Conservation (phyloP, 2,113 vertebrate species). For the Lipophrys pholis region DNA sequence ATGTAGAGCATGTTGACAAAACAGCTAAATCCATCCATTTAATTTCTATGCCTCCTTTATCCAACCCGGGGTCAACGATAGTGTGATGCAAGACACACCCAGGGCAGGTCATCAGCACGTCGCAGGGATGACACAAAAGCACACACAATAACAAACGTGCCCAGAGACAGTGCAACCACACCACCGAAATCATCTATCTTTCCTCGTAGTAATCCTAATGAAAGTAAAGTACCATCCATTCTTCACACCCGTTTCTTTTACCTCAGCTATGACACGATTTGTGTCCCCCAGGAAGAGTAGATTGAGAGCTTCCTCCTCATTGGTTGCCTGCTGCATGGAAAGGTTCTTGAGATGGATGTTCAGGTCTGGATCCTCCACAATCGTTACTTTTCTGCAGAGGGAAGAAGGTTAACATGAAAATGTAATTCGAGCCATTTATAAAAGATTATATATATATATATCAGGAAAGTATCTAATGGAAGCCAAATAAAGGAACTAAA, state of each 20-base stretch:
- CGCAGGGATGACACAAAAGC: no score
- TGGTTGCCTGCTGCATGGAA: slow-evolving; percentile 90
- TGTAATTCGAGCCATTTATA: neutral
- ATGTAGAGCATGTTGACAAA: neutral
- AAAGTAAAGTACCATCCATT: no score
- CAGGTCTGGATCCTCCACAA: slow-evolving; percentile 94
- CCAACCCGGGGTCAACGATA: no score
- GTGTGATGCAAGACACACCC: no score
- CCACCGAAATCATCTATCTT: no score
- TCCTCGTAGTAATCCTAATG: no score
- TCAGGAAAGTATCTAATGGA: neutral
- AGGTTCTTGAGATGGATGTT: slow-evolving; percentile 97
- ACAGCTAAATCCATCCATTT: no score
- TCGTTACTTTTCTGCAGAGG: slow-evolving; percentile 88
- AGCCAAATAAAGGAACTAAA: neutral
- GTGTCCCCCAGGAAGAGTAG: slow-evolving; percentile 97
- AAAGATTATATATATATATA: slow-evolving; percentile 20
- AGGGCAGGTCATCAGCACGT: no score
- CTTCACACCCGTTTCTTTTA: slow-evolving; percentile 63
- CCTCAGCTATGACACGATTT: slow-evolving; percentile 98
- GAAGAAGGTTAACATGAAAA: slow-evolving; percentile 18
- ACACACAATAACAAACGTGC: no score
- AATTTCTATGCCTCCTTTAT: no score
- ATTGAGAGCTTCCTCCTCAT: slow-evolving; percentile 96
- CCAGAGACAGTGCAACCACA: no score